phyloP scores from a whole-genome alignment of 2,888 invertebrate species.

The Acronicta alni region DNA sequence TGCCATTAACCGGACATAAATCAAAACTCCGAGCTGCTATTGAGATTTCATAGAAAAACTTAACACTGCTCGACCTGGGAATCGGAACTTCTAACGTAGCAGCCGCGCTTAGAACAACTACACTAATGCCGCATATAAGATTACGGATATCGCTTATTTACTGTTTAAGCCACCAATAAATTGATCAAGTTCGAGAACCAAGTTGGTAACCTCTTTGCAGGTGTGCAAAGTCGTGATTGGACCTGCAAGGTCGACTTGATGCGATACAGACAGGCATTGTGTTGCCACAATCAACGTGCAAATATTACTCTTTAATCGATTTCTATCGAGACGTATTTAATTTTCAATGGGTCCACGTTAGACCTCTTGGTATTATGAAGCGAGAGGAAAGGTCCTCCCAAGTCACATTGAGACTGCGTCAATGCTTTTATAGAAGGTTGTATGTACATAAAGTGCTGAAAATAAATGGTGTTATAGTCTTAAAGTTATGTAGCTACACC shows the following conservation, averaged over 20 bases:
- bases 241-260: conserved; percentile 72
- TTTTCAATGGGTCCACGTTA: no score
- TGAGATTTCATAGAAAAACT: no score
- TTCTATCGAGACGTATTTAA: conserved; percentile 18
- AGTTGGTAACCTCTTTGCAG: conserved; percentile 58
- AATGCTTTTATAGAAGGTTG: background rate
- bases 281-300: conserved; percentile 62
- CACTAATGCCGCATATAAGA: background rate
- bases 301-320: conserved; percentile 51
- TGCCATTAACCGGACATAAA: no score
- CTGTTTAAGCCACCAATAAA: conserved; percentile 19
- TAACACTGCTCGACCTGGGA: no score
- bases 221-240: conserved; percentile 74
- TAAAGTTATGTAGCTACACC: no score
- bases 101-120: no score
- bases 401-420: background rate
- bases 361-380: conserved; percentile 15
- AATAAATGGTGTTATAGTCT: background rate
- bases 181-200: conserved; percentile 37
- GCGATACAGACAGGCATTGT: conserved; percentile 65
- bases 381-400: background rate
- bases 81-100: no score
- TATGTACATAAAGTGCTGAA: background rate
- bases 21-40: no score
- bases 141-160: conserved; percentile 24